phyloP scores from a whole-genome alignment of 1,140 invertebrate genomes.

The Drosophila arizonae region DNA sequence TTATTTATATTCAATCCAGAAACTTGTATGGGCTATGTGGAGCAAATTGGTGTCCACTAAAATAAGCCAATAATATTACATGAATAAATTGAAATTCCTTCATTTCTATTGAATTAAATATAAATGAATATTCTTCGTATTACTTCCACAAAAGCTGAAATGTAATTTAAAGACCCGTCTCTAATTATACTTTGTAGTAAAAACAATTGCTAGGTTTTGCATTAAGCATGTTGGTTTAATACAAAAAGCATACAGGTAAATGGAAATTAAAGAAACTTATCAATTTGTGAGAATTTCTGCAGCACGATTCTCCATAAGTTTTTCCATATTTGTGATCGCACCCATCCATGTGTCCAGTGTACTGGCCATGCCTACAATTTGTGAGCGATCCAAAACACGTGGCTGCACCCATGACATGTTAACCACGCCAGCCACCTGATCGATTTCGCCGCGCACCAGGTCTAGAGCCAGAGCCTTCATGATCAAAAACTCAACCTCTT shows the following conservation, averaged over 20 bases:
- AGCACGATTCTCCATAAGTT: slow-evolving; percentile 90
- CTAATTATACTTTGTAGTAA: not conserved
- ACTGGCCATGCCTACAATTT: slow-evolving; percentile 91
- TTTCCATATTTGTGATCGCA: slow-evolving; percentile 92
- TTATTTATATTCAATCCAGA: slow-evolving; percentile 95
- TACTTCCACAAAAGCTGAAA: too few species aligned
- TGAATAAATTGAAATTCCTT: slow-evolving; percentile 5
- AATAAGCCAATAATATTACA: not conserved
- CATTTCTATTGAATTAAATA: too few species aligned
- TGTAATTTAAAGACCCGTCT: too few species aligned
- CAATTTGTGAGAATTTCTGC: slow-evolving; percentile 90
- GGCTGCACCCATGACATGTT: slow-evolving; percentile 96
- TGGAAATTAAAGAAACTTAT: slow-evolving; percentile 55
- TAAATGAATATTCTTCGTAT: not conserved
- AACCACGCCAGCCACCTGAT: slow-evolving; percentile 92
- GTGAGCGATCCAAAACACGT: slow-evolving; percentile 90
- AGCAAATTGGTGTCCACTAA: slow-evolving; percentile 80
- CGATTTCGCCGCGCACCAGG: slow-evolving; percentile 96
- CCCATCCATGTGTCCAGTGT: slow-evolving; percentile 91
- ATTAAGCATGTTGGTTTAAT: slow-evolving; percentile 59
- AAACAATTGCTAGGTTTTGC: slow-evolving; percentile 19
- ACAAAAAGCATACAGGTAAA: slow-evolving; percentile 61
- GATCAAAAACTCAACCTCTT: slow-evolving; percentile 96
- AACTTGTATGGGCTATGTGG: slow-evolving; percentile 89
- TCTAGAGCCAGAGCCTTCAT: slow-evolving; percentile 99